Base-by-base conservation (phyloP, 1,140 invertebrate genomes). In the Spodoptera frugiperda region DNA sequence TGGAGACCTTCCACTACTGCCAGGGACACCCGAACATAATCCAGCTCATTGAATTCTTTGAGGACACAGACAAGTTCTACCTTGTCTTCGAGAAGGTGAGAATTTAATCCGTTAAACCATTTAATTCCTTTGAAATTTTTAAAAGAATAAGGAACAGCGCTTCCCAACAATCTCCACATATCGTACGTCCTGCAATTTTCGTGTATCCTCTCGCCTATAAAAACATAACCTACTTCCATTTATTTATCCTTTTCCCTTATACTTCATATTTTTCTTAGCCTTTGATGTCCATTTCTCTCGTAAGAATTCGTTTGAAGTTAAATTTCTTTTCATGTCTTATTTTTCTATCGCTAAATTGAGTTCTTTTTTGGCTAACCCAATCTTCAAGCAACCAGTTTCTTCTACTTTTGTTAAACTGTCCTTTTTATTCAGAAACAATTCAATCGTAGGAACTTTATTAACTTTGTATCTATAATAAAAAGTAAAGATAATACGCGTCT, bases 1-100 rank as follows among this genome's bases (percentile, higher is more conserved):
- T 99, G 83, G 98, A 99, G 95, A 99, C 98, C 81, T 99, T 99
- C 95, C 98, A 99, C 94, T 97, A 99, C 94, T 99, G 98, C 94
- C 97, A 98, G 91, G 98, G 98, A 79, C 98, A 99, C 95, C 97
- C 97, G 21, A 99, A 99, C 93, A 99, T 99, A 93, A 98, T 99
- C 89, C 98, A 99, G 94, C 96, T 99, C 88, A 97, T 98, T 84
- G 98, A 99, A 93, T 99, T 98, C 95, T 99, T 99, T 94, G 98
- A 99, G 94, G 99, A 99, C 95, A 97, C 98, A 81, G 98, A 99
- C 91, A 97, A 97, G 91, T 99, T 99, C 93, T 99, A 99, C 94
- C 96, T 99, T 91, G 98, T 99, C 79, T 99, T 99, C 95, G 98
- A 99, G 94, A 99, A 99, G 95, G 97, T 95, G 78, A 86, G 87